Evolutionary conservation across 2,113 vertebrate genomes (phyloP), one percentile per base, ranked within the genome.

Genomic region (Hoplias malabaricus): DNA sequence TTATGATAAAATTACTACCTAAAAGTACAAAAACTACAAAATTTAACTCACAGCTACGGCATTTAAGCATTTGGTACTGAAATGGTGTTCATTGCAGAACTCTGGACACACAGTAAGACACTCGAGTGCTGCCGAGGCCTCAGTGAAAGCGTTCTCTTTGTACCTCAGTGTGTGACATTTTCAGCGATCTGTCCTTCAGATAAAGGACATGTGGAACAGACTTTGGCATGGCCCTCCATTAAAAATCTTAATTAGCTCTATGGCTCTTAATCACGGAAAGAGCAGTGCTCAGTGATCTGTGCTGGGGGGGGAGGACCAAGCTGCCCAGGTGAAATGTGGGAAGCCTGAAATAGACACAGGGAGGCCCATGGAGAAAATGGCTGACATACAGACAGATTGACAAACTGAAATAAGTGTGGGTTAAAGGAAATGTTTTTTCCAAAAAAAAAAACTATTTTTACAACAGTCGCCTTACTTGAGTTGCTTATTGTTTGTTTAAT

Each of bases 211-310:
- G 65, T 57, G 59, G 73, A 80, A 71, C 75, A 75, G 46, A 31
- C 27, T 66, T 38, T 23, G 19, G 21, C 13, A 14, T 38, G 29
- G 61, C 73, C 76, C 34, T 63, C 73, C 85, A 80, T 84, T 85
- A 87, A 81, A 48, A 82, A 79, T 65, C 71, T 66, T 82, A 85
- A 87, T 87, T 82, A 84, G 69, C 74, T 67, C 42, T 38, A 63
- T 63, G 77, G 68, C 62, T 69, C 68, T 71, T 80, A 80, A 83
- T 83, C 73, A 75, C 67, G 59, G 56, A 75, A 73, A 82, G 34
- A 77, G 69, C 50, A 9, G 50, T 74, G 84, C 62, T 75, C 69
- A 69, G 77, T 83, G 82, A 84, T 79, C 78, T 72, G 80, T 81
- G 75, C 29, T 25, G 12, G 25, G 27, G 13, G 46, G 46, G 40